phyloP scores from a whole-genome alignment of 1,140 invertebrate species.

The Conus ventricosus region DNA sequence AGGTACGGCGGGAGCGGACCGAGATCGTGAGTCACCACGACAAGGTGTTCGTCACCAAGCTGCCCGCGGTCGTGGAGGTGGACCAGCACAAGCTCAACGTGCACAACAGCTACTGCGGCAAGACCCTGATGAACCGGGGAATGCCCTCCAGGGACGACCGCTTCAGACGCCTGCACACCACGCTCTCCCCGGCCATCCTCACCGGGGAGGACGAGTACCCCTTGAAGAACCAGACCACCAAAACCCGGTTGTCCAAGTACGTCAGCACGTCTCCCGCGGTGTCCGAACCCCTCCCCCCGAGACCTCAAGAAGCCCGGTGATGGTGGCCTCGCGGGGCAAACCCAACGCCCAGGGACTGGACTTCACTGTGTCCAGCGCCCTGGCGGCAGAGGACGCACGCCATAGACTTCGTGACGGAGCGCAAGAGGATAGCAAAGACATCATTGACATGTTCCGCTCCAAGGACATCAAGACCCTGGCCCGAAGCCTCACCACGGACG shows the following conservation, averaged over 20 bases:
- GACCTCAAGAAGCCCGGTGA: conserved; percentile 23
- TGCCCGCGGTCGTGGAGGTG: conserved; percentile 52
- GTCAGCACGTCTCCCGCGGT: neutral
- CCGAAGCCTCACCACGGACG: conserved; percentile 11
- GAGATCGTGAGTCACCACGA: conserved; percentile 57
- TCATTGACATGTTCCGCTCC: conserved; percentile 17
- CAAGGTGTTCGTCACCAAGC: conserved; percentile 56
- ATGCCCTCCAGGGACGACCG: conserved; percentile 42
- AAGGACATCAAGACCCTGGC: conserved; percentile 20
- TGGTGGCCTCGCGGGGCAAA: conserved; percentile 34
- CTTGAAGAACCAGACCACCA: conserved; percentile 46
- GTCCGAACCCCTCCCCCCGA: conserved; percentile 14
- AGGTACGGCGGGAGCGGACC: conserved; percentile 49
- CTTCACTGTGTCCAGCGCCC: conserved; percentile 19
- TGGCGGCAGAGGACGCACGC: neutral
- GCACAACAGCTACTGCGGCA: conserved; percentile 53
- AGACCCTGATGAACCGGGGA: conserved; percentile 42
- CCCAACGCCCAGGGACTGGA: conserved; percentile 15
- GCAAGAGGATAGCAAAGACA: neutral
- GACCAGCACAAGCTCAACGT: conserved; percentile 47
- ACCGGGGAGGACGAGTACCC: conserved; percentile 45
- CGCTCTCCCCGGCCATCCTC: conserved; percentile 43
- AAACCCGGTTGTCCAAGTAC: conserved; percentile 51
- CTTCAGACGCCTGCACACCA: conserved; percentile 45
- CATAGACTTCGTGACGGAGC: conserved; percentile 24